Evolutionary conservation across 1,140 invertebrate genomes (phyloP).

Genomic region (Thaumatotibia leucotreta): DNA sequence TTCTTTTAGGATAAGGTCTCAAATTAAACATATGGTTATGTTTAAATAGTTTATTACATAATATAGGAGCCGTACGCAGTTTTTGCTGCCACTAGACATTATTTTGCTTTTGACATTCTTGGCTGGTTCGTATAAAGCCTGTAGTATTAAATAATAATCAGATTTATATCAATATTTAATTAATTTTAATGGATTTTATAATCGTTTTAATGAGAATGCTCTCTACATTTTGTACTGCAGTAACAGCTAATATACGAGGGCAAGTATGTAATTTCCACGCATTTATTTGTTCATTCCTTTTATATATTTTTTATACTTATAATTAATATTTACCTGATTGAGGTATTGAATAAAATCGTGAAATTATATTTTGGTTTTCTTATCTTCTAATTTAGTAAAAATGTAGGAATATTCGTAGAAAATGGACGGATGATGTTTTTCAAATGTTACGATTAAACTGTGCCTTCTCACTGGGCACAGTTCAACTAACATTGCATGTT

Average conservation of each 20-base stretch:
- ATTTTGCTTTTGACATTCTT: neutral
- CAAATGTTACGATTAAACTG: neutral
- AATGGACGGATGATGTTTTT: neutral
- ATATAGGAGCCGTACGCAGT: neutral
- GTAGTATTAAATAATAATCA: conserved; percentile 4
- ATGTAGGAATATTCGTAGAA: neutral
- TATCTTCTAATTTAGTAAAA: neutral
- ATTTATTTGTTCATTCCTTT: conserved; percentile 39
- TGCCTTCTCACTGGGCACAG: neutral
- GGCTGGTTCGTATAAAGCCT: neutral
- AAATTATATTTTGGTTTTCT: neutral
- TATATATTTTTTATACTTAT: conserved; percentile 21
- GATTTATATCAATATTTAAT: conserved; percentile 4
- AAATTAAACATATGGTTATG: conserved; percentile 17
- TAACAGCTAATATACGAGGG: neutral
- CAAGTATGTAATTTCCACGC: conserved; percentile 19
- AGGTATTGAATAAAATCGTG: conserved; percentile 13
- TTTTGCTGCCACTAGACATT: neutral
- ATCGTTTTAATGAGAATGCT: conserved; percentile 15
- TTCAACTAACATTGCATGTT: too few species aligned
- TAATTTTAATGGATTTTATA: conserved; percentile 14
- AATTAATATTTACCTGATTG: conserved; percentile 26
- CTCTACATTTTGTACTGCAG: conserved; percentile 12
- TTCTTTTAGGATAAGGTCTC: neutral
- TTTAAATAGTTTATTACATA: conserved; percentile 21